Base-by-base conservation (phyloP, 2,888 invertebrate species). In the Drosophila aldrichi region DNA sequence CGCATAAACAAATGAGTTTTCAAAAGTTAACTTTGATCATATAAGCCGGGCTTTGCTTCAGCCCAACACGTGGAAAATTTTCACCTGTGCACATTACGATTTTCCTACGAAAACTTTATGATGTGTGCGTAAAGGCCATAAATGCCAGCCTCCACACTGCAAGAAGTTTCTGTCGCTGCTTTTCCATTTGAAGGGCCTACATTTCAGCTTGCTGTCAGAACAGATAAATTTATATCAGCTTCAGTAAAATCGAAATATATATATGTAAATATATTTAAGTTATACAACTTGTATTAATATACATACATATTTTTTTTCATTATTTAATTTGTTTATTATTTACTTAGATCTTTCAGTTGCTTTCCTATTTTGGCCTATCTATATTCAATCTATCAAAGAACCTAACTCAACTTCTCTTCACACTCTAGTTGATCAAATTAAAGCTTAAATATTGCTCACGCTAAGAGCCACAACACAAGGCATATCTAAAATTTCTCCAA, bases 1-100 rank as follows among this genome's bases (percentile, higher is more conserved):
- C 84, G 70, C 85, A 81, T 83, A 85, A 79, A 77, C 88, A 89
- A 84, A 81, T 83, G 79, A 87, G 83, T 81, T 87, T 89, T 74
- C 77, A 77, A 75, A 79, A 79, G 68, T 72, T 68, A 74, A 76
- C 76, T 82, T 81, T 88, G 81, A 84, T 88, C 83, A 83, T 78
- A 70, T 77, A 82, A 83, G 76, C 70, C 46, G 69, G 68, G 55
- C 65, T 51, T 67, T 77, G 62, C 48, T 29, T 48, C 48, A n/a
- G 48, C 29, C 48, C 52, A 62, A 64, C 65, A 70, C 61, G 65
- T 73, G 69, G 22, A 60, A 25, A 69, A 48, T 78, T 54, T 55
- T 38, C 52, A 76, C 68, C 57, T 56, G 18, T 25, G 40, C 14
- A 38, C 36, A 51, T 52, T 36, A 36, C 44, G 57, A 43, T 49